Evolutionary conservation across 2,888 invertebrate species (phyloP), one percentile per base, ranked within the genome.

Genomic region (Phlogophora meticulosa): DNA sequence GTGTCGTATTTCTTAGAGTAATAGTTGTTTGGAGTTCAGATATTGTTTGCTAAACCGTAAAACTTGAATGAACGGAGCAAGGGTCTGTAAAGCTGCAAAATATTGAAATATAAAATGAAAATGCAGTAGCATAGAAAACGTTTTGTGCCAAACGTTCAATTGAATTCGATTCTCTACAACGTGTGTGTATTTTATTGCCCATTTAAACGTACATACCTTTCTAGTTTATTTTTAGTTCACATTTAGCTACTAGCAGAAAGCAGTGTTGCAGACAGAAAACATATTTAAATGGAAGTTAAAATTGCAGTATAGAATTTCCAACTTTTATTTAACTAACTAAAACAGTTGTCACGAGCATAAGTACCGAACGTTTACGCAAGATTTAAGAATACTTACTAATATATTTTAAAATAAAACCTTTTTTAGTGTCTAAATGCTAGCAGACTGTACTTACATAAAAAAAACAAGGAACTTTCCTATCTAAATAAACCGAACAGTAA

Each of bases 31-130:
- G 11, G 5, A 42, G 42, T 11, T 67, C 11, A 17, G 7, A 5
- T 22, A 20, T 40, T 52, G 10, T 53, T 22, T 7, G 11, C 4
- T n/a, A 10, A 42, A 32, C 20, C 15, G 46, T 61, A 61, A 61
- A 45, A 43, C 20, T 61, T 34, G 11, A 61, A 42, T 67, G 7
- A 24, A 4, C n/a, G n/a, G n/a, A 43, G 22, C 38, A 43, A 32
- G 4, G 13, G 15, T 10, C 40, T 32, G 3, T 36, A 3, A 38
- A 17, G n/a, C 5, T 11, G 32, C 4, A 56, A 59, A 56, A 60
- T 40, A 52, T 52, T 34, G 24, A 28, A 51, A 28, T 28, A 22
- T 57, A 45, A 55, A 60, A 69, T 75, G 34, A 49, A 59, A 71
- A 45, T 58, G 24, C 28, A 57, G 22, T 32, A n/a, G 55, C 43